Evolutionary conservation across 2,113 vertebrate species (phyloP), one percentile per base, ranked within the genome.

Genomic region (Pitta sordida): DNA sequence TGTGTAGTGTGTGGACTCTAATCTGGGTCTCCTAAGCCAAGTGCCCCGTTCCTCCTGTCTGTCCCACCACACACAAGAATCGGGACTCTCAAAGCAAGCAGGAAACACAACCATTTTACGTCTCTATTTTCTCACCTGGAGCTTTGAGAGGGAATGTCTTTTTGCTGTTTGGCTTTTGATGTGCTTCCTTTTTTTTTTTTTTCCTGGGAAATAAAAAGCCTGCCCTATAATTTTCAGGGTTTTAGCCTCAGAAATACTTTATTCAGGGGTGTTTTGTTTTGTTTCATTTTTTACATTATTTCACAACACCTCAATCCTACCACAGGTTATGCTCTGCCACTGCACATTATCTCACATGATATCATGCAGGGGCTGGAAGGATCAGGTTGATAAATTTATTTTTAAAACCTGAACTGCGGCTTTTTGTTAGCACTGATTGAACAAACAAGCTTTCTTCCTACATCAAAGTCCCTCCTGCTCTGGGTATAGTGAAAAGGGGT

Each of bases 401-500:
- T 96, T 96, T 91, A 93, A 94, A 94, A 93, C 51, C 53, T 30
- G n/a, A 95, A 65, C 81, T 44, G 63, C 3, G 5, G 82, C 67
- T 94, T 95, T 96, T 87, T 96, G 91, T 95, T 94, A 83, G 93
- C 67, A 79, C 85, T 80, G 95, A 94, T 91, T 95, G 96, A 95
- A 91, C 96, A 96, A 96, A 96, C 96, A 94, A 96, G 88, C 95
- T 96, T 96, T 96, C 93, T 96, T 96, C 94, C 90, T 70, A 63
- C 94, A 94, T 96, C 86, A 94, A 96, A 96, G 93, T 67, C 20
- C 74, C 83, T 91, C 53, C 92, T 90, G 79, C 93, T 95, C 88
- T 64, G 29, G 90, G 67, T 93, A 51, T 67, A 80, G 80, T 94
- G 95, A 90, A 95, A 96, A 93, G 71, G 88, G 79, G 75, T 94